These are phyloP conservation scores for Amblyjoppa proteus DNA, from an alignment of 2,888 invertebrate genomes.

Conservation along the genomic window DNA sequence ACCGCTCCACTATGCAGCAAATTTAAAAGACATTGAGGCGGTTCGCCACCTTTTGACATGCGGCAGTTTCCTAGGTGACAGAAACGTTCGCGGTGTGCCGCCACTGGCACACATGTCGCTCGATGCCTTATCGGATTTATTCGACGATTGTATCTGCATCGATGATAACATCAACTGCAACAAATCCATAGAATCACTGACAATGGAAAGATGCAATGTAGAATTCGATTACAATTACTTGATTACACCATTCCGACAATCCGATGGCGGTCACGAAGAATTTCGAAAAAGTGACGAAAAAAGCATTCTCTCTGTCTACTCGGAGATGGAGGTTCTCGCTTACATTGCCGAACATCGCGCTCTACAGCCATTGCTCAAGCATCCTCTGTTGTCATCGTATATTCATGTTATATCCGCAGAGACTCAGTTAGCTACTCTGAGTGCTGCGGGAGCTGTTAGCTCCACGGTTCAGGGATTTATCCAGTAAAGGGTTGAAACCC, in stretches of 20 bases:
- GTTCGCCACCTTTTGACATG: constrained; percentile 88
- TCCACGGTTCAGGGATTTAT: too few relatives aligned
- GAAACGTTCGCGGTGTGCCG: constrained; percentile 86
- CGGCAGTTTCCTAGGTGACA: constrained; percentile 91
- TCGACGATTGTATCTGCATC: constrained; percentile 90
- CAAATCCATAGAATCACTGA: too few relatives aligned
- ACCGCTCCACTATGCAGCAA: constrained; percentile 90
- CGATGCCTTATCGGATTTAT: constrained; percentile 89
- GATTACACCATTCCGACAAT: constrained; percentile 85
- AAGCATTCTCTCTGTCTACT: constrained; percentile 13
- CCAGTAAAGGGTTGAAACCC: too few relatives aligned
- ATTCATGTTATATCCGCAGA: too few relatives aligned
- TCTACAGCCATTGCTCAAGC: constrained; percentile 90
- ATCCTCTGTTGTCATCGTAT: constrained; percentile 92
- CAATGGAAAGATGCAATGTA: too few relatives aligned
- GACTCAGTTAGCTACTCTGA: too few relatives aligned
- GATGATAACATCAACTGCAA: too few relatives aligned
- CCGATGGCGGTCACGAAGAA: constrained; percentile 2
- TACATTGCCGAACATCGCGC: constrained; percentile 90
- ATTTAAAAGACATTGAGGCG: constrained; percentile 84
- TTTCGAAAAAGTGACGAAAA: neutral
- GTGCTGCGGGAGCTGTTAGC: too few relatives aligned
- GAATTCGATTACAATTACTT: constrained; percentile 89
- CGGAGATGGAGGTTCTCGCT: constrained; percentile 91
- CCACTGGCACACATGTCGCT: constrained; percentile 91